These are phyloP conservation scores for Amiota communis DNA, from an alignment of 2,888 invertebrate species.

Conservation along the genomic window DNA sequence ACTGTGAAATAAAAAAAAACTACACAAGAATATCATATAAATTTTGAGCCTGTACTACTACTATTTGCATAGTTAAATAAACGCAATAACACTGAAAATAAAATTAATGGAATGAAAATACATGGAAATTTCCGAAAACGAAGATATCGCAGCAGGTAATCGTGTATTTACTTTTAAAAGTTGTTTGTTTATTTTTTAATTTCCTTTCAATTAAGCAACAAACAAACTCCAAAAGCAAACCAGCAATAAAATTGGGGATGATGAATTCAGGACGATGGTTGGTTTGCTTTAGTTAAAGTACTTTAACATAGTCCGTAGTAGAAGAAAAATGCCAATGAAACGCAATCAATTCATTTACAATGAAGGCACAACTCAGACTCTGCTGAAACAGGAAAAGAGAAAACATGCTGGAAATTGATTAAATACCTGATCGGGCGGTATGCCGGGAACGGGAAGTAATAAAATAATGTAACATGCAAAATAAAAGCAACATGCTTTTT, in stretches of 20 bases:
- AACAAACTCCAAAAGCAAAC: constrained; percentile 49
- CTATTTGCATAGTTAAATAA: constrained; percentile 59
- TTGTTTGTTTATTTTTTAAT: constrained; percentile 66
- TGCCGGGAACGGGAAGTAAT: neutral
- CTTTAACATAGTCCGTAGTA: neutral
- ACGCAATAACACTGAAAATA: constrained; percentile 48
- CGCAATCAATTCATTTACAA: constrained; percentile 44
- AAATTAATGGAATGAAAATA: constrained; percentile 56
- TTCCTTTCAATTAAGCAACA: constrained; percentile 68
- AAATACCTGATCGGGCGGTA: constrained; percentile 41
- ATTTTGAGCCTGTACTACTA: constrained; percentile 32
- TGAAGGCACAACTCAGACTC: neutral
- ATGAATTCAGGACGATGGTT: constrained; percentile 18
- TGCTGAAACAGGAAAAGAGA: constrained; percentile 47
- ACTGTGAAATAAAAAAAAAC: constrained; percentile 52
- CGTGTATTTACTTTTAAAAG: constrained; percentile 62
- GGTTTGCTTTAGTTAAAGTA: constrained; percentile 36
- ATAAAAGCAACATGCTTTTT: constrained; percentile 46
- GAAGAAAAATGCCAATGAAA: constrained; percentile 47
- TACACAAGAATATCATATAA: constrained; percentile 39
- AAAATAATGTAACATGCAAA: constrained; percentile 30
- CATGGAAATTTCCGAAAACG: constrained; percentile 63
- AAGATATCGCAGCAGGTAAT: constrained; percentile 50
- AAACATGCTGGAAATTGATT: constrained; percentile 58
- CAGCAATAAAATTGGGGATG: constrained; percentile 16